phyloP scores from a whole-genome alignment of 64 coral and sea anemone species.

The Platygyra sinensis region DNA sequence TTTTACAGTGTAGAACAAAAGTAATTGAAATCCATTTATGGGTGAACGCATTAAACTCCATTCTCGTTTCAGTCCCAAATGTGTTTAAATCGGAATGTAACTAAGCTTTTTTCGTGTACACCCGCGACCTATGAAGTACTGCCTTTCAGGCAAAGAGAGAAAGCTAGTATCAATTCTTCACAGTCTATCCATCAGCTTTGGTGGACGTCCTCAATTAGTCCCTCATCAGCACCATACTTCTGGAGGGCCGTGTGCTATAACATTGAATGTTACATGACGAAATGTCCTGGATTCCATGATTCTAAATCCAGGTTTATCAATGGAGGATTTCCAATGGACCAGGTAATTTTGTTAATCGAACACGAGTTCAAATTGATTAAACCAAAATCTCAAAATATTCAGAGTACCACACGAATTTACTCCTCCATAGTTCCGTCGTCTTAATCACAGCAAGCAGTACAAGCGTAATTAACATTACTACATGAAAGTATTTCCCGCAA shows the following conservation, averaged over 20 bases:
- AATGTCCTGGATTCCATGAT: constrained; percentile 85
- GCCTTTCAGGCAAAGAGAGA: constrained; percentile 64
- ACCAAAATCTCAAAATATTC: too few relatives aligned
- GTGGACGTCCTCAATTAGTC: constrained; percentile 65
- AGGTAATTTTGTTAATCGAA: constrained; percentile 71
- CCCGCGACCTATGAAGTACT: constrained; percentile 55
- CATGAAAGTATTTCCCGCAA: too few relatives aligned
- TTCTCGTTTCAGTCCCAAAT: constrained; percentile 72
- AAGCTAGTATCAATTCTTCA: constrained; percentile 59
- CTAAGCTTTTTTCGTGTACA: constrained; percentile 71
- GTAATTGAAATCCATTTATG: not conserved
- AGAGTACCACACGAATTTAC: too few relatives aligned
- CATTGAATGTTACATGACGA: constrained; percentile 90
- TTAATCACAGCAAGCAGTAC: too few relatives aligned
- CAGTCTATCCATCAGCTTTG: constrained; percentile 67
- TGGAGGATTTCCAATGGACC: constrained; percentile 94
- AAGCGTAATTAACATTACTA: too few relatives aligned
- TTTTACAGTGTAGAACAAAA: not conserved
- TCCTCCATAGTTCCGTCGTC: too few relatives aligned
- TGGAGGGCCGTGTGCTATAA: constrained; percentile 95
- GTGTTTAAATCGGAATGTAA: constrained; percentile 83
- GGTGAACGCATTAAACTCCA: not conserved
- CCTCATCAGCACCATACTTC: constrained; percentile 60
- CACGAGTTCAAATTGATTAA: too few relatives aligned
- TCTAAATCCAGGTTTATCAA: constrained; percentile 71